Evolutionary conservation across 1,140 invertebrate genomes (phyloP).

Genomic region (Drosophila pectinifera): DNA sequence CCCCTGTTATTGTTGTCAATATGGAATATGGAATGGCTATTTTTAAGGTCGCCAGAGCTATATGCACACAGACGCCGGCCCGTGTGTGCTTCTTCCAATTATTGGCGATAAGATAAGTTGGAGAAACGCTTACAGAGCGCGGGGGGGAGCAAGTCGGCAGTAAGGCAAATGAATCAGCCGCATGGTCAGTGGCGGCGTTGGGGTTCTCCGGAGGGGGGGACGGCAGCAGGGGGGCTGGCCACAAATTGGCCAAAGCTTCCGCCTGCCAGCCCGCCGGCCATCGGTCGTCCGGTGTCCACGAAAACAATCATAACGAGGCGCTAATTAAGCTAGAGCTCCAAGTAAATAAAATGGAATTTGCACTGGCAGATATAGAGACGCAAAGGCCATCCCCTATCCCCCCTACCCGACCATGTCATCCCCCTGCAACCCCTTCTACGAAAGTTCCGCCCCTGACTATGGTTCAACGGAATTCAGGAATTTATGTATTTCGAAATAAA

Average conservation of each 20-base stretch:
- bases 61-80: constrained; percentile 14
- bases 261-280: constrained; percentile 25
- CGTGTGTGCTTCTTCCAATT: constrained; percentile 53
- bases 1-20: constrained; percentile 39
- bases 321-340: constrained; percentile 71
- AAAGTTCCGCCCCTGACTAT: background rate
- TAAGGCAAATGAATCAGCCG: constrained; percentile 31
- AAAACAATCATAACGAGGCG: constrained; percentile 61
- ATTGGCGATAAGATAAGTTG: constrained; percentile 75
- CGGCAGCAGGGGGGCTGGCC: constrained; percentile 8
- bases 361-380: constrained; percentile 46
- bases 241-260: constrained; percentile 62
- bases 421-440: background rate
- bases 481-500: background rate
- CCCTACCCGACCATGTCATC: background rate
- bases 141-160: constrained; percentile 13
- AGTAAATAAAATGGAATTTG: constrained; percentile 80
- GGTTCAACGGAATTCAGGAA: background rate
- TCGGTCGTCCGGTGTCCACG: constrained; percentile 20
- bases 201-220: background rate
- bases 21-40: constrained; percentile 57
- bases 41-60: constrained; percentile 66
- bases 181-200: background rate
- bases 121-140: constrained; percentile 43
- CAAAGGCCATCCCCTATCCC: background rate